Evolutionary conservation across 1,140 invertebrate species (phyloP), one percentile per base, ranked within the genome.

Genomic region (Berghia stephanieae): DNA sequence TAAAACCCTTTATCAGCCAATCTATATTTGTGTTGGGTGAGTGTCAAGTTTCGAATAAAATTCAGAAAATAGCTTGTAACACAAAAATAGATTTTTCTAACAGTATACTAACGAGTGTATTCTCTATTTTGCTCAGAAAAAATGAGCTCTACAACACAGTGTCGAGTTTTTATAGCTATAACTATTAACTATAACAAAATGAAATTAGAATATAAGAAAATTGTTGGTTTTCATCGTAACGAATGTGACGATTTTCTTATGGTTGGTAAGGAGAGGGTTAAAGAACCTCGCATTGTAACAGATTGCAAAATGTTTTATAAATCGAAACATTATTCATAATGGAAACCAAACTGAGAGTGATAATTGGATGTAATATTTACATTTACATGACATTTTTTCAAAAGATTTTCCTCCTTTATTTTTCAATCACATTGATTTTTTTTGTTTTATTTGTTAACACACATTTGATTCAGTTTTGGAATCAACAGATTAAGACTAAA

Each of bases 271-370:
- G n/a, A n/a, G n/a, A n/a, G n/a, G n/a, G n/a, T n/a, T n/a, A n/a
- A n/a, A 34, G 21, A 55, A 46, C 10, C 55, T 27, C 52, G 27
- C 38, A 6, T 27, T 46, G 10, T 1, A 18, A 36, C 42, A 18
- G 49, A 42, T 18, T 70, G 21, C 3, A 0, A 34, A 34, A 21
- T 46, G 13, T 68, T 24, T 70, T 63, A 36, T 24, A 27, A n/a
- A 21, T 10, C 21, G 13, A n/a, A 34, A 5, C n/a, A 52, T 13
- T n/a, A 4, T 2, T 66, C 38, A 52, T 27, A 49, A 44, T 95
- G 81, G 96, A 95, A 89, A 95, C 95, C 60, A 95, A 96, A 79
- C 92, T 94, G 78, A 95, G 95, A 6, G 90, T 96, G 49, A 94
- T 67, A 21, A n/a, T n/a, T 16, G 4, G 42, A 18, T 21, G 1